Base-by-base conservation (phyloP, 1,140 invertebrate species). In the Zaprionus nigranus region DNA sequence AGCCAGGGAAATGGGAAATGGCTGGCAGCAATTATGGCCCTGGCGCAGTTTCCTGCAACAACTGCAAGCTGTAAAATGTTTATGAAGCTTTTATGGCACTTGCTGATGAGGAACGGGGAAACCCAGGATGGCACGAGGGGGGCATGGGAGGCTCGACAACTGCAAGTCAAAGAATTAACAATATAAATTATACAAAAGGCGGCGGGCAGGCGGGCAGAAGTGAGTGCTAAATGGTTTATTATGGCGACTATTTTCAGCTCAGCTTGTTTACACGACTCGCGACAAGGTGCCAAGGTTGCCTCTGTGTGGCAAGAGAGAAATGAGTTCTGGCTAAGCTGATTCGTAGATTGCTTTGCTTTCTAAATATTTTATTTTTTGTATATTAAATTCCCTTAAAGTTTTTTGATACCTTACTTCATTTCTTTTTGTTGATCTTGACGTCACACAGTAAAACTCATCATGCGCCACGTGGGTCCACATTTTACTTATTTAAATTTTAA, bases 41-140 rank as follows among this genome's bases (percentile, higher is more conserved):
- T 66, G 59, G 68, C 59, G 62, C 74, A 63, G 77, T 63, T 79
- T 79, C 79, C 79, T 81, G 83, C 83, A 79, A 78, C 81, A 79
- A 81, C 85, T 90, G 84, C 84, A 90, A 83, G 84, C 85, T 88
- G 85, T 88, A 84, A 88, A 88, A 88, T 88, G 84, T 88, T 88
- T 88, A 88, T 88, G 85, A 88, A 81, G 84, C 84, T 88, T 88
- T 88, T 90, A 88, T 88, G 78, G 61, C 54, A 63, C 78, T 62
- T 64, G 54, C 77, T 78, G 77, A 58, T 73, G 79, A 49, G 70
- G 54, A 56, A 63, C 43, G 3, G 46, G n/a, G 3, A 51, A 49
- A n/a, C 6, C n/a, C n/a, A n/a, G 11, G 7, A 17, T 3, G n/a
- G 0, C 5, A 3, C 15, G 12, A 3, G 51, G 61, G 20, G 59